These are phyloP conservation scores for Nyctibius bracteatus DNA, from an alignment of 2,113 vertebrate genomes.

Conservation along the genomic window DNA sequence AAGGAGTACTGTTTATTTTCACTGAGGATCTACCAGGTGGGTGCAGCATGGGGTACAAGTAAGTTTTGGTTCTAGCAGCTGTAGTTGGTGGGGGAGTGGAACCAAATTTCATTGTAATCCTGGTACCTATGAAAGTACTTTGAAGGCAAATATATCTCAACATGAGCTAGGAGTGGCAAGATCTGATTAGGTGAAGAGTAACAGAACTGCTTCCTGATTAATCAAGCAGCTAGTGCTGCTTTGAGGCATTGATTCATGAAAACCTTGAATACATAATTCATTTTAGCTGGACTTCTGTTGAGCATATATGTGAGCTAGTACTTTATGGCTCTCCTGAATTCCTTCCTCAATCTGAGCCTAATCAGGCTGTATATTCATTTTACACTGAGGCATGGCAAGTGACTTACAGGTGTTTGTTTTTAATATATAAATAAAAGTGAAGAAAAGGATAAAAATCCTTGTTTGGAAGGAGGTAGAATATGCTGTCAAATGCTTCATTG, in stretches of 20 bases:
- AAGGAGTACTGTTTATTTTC: neutral
- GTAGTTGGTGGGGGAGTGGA: neutral
- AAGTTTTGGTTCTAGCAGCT: neutral
- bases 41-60: neutral
- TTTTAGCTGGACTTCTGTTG: neutral
- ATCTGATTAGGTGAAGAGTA: neutral
- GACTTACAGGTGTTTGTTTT: neutral
- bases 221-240: neutral
- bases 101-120: neutral
- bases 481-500: neutral
- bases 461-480: neutral
- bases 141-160: neutral
- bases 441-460: neutral
- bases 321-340: neutral
- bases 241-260: neutral
- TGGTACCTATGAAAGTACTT: neutral
- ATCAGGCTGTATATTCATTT: neutral
- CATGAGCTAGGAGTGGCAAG: neutral
- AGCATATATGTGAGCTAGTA: neutral
- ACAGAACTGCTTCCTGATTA: neutral
- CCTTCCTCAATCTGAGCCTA: neutral
- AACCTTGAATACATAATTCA: neutral
- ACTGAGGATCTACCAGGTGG: too few relatives aligned
- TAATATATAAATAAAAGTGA: neutral
- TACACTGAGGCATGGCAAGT: neutral